Conservation (phyloP, 2,888 invertebrate species). For the Halictus quadricinctus region DNA sequence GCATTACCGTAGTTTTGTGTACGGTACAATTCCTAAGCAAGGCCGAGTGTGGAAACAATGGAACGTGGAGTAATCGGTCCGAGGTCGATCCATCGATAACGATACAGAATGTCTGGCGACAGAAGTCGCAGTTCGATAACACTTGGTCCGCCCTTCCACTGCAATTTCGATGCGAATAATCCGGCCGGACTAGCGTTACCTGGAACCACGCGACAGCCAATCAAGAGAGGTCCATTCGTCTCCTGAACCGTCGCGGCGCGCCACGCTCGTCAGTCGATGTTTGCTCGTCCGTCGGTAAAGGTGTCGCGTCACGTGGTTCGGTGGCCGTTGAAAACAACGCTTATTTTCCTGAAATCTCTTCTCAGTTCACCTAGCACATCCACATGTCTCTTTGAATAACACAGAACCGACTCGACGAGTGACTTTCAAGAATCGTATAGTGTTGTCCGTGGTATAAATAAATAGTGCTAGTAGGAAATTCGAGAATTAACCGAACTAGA, state of each 20-base stretch:
- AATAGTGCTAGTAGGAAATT: neutral
- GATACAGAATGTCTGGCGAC: conserved; percentile 32
- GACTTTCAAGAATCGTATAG: neutral
- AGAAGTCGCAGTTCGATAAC: conserved; percentile 24
- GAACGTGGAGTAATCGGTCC: neutral
- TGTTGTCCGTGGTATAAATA: neutral
- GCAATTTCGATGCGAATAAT: conserved; percentile 18
- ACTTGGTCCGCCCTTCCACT: conserved; percentile 18
- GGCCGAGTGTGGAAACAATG: conserved; percentile 26
- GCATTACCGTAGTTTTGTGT: neutral
- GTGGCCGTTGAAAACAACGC: conserved; percentile 18
- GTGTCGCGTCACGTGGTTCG: conserved; percentile 31
- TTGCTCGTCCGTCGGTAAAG: conserved; percentile 59
- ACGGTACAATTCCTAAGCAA: neutral
- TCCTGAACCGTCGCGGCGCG: conserved; percentile 48
- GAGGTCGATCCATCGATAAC: conserved; percentile 21
- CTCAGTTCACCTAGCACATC: too few relatives aligned
- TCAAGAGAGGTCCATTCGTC: conserved; percentile 56
- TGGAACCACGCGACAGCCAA: conserved; percentile 47
- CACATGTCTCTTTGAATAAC: too few relatives aligned
- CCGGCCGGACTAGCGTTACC: conserved; percentile 35
- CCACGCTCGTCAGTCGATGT: conserved; percentile 62
- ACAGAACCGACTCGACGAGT: neutral
- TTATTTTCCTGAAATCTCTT: neutral
- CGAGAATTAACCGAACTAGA: neutral